Evolutionary conservation across 2,113 vertebrate species (phyloP).

Genomic region (Rhinichthys klamathensis): DNA sequence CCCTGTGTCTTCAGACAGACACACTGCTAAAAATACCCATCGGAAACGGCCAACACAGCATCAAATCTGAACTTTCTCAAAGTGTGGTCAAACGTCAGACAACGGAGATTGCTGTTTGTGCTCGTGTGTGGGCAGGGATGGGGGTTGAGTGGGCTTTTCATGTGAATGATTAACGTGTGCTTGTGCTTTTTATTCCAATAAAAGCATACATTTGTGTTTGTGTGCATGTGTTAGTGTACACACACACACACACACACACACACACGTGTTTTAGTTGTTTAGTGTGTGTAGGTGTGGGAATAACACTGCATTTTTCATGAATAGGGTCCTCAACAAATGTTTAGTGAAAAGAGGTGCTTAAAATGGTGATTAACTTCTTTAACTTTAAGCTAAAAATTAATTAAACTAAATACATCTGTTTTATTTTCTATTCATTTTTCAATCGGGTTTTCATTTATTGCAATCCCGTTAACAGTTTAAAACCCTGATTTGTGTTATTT

Average conservation of each 20-base stretch:
- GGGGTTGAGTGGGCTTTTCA: not conserved
- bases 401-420: too few relatives aligned
- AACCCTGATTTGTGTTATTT: not conserved
- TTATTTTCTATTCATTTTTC: too few relatives aligned
- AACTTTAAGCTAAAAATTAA: not conserved
- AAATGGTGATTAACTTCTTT: not conserved
- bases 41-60: conserved; percentile 59
- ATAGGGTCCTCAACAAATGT: not conserved
- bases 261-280: conserved; percentile 3
- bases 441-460: not conserved
- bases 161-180: conserved; percentile 20
- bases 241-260: not conserved
- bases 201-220: not conserved
- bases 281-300: conserved; percentile 43
- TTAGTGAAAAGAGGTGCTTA: not conserved
- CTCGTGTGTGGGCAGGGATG: conserved; percentile 7
- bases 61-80: conserved; percentile 69
- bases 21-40: conserved; percentile 63
- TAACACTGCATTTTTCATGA: not conserved
- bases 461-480: not conserved
- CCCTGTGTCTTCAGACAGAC: conserved; percentile 61
- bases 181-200: conserved; percentile 17
- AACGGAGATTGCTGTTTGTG: conserved; percentile 39
- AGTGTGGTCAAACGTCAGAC: conserved; percentile 73
- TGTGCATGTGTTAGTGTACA: not conserved